A percentile compares a stretch with the other conserved stretches of the same genome.
These are phyloP conservation scores for Tenthredo distinguenda DNA, from an alignment of 2,888 invertebrate species.

Conservation along the genomic window DNA sequence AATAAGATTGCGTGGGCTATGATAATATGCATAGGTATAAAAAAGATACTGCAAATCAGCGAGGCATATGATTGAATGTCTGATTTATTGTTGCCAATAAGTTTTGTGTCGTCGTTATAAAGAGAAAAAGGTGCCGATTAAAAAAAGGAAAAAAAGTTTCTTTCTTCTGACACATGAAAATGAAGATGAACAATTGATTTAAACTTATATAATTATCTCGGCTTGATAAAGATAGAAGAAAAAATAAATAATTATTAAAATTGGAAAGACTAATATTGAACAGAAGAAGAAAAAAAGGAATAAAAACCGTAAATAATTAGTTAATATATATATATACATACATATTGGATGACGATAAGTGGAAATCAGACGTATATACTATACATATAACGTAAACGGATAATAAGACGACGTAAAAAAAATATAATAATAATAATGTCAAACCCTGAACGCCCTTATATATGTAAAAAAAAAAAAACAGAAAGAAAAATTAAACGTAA, in stretches of 20 bases:
- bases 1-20: constrained; percentile 57
- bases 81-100: constrained; percentile 49
- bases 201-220: background rate
- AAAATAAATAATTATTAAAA: background rate
- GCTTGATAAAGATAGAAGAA: background rate
- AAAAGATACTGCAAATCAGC: background rate
- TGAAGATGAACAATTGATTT: background rate
- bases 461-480: background rate
- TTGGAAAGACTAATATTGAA: background rate
- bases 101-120: background rate
- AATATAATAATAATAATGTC: constrained; percentile 17
- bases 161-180: background rate
- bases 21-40: constrained; percentile 25
- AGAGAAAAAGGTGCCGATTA: background rate
- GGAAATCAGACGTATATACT: background rate
- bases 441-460: constrained; percentile 11
- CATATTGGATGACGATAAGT: background rate
- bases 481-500: constrained; percentile 17
- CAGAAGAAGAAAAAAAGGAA: background rate
- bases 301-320: background rate
- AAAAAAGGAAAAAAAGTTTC: background rate
- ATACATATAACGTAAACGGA: background rate
- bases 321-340: background rate
- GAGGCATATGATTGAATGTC: constrained; percentile 12
- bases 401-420: constrained; percentile 1